Conservation (phyloP, 2,888 invertebrate species). For the Elysia crispata region DNA sequence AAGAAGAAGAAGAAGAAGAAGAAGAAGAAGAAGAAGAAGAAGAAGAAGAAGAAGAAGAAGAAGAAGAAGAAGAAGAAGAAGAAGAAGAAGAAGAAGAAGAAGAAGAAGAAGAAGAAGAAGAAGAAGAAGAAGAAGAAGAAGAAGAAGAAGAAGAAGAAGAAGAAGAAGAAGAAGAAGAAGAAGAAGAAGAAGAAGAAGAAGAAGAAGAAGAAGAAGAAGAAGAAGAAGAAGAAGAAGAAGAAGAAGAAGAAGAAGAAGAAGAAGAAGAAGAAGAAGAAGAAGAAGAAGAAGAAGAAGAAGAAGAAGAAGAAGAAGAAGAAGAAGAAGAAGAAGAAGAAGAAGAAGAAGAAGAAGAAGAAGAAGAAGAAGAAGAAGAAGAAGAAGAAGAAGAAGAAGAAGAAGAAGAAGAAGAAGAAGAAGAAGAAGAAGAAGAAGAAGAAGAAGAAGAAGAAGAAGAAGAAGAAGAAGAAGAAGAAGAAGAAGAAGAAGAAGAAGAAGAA, state of each 20-base stretch:
- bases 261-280: slow-evolving; percentile 2
- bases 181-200: background rate
- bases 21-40: slow-evolving; percentile 6
- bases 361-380: background rate
- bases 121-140: background rate
- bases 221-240: background rate
- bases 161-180: background rate
- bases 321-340: slow-evolving; percentile 5
- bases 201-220: background rate
- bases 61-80: slow-evolving; percentile 28
- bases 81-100: slow-evolving; percentile 25
- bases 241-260: slow-evolving; percentile 1
- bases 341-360: background rate
- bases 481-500: too few relatives aligned
- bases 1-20: background rate
- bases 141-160: background rate
- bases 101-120: slow-evolving; percentile 7
- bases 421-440: too few relatives aligned
- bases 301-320: background rate
- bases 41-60: slow-evolving; percentile 21
- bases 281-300: slow-evolving; percentile 1
- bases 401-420: too few relatives aligned
- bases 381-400: background rate
- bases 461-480: too few relatives aligned
- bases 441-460: too few relatives aligned